Evolutionary conservation across 2,888 invertebrate species (phyloP).

Genomic region (Rhorus exstirpatorius): DNA sequence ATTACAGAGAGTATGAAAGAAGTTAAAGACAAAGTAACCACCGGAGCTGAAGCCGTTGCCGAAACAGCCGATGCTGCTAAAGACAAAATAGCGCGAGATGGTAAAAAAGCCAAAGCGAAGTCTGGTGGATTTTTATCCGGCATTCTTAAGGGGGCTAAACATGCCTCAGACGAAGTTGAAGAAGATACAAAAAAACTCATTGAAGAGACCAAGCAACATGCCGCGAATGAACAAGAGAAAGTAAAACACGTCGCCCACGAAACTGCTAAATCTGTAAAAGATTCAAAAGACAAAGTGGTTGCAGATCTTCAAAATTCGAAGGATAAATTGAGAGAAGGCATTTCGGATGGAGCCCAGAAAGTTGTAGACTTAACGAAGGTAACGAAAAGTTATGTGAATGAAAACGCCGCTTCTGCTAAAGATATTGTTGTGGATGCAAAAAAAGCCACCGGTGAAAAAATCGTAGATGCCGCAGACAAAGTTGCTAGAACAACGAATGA

Average conservation of each 20-base stretch:
- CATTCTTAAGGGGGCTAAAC: conserved; percentile 73
- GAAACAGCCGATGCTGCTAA: conserved; percentile 63
- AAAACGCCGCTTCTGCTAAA: conserved; percentile 83
- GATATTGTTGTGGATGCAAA: conserved; percentile 53
- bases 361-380: conserved; percentile 86
- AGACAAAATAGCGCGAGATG: conserved; percentile 67
- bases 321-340: conserved; percentile 53
- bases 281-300: conserved; percentile 60
- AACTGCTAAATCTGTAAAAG: conserved; percentile 43
- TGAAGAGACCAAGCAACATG: conserved; percentile 22
- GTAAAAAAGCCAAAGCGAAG: conserved; percentile 71
- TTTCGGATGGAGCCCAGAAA: conserved; percentile 33
- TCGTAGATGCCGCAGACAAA: conserved; percentile 78
- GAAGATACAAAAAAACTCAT: conserved; percentile 12
- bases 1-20: conserved; percentile 66
- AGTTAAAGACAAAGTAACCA: conserved; percentile 52
- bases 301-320: conserved; percentile 67
- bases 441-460: conserved; percentile 84
- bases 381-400: conserved; percentile 73
- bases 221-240: conserved; percentile 51
- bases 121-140: conserved; percentile 72
- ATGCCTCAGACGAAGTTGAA: conserved; percentile 65
- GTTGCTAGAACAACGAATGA: conserved; percentile 53
- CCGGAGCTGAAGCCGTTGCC: conserved; percentile 41
- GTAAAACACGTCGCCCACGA: conserved; percentile 38